Evolutionary conservation across 2,888 invertebrate species (phyloP).

Genomic region (Spisula solida): DNA sequence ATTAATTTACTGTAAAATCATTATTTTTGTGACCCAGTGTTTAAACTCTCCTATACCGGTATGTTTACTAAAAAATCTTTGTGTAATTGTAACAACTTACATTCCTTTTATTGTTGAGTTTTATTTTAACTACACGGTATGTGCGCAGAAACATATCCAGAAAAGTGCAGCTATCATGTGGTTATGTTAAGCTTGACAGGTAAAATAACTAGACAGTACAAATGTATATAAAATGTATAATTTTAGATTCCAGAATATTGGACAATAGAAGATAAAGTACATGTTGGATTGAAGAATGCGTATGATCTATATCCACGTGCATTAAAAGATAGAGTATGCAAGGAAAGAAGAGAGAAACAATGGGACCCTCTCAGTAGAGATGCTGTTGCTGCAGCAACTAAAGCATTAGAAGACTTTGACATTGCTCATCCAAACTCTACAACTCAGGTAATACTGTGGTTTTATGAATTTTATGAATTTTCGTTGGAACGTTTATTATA

Average conservation of each 20-base stretch:
- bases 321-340: constrained; percentile 93
- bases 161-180: no score
- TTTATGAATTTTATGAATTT: not conserved
- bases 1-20: no score
- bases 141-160: no score
- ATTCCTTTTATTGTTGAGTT: no score
- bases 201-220: no score
- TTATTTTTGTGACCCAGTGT: no score
- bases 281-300: constrained; percentile 95
- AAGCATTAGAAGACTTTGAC: constrained; percentile 92
- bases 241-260: constrained; percentile 93
- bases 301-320: constrained; percentile 95
- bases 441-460: constrained; percentile 17
- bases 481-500: not conserved
- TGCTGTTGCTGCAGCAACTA: constrained; percentile 93
- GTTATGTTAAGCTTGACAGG: no score
- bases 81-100: no score
- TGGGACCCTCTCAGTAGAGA: constrained; percentile 96
- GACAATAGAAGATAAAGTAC: constrained; percentile 94
- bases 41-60: no score
- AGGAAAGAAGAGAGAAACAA: constrained; percentile 92
- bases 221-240: constrained; percentile 25
- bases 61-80: no score
- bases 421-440: constrained; percentile 88
- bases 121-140: no score